Evolutionary conservation across 2,113 vertebrate genomes (phyloP).

Genomic region (Cettia cetti): DNA sequence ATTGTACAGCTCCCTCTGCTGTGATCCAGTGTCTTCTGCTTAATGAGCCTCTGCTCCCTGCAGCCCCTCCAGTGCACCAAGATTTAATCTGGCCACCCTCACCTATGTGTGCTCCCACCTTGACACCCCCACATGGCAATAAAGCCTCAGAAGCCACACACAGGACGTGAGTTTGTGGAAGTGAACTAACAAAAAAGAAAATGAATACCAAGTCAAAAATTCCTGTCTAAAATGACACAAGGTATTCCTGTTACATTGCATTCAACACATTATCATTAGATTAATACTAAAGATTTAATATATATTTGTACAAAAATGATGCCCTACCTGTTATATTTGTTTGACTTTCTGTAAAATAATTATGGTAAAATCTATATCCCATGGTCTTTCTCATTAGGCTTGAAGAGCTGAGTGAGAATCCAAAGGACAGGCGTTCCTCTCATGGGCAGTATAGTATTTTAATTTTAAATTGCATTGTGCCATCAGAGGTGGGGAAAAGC

Average conservation of each 20-base stretch:
- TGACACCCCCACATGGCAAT: background rate
- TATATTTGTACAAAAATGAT: background rate
- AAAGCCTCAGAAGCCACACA: background rate
- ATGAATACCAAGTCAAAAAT: background rate
- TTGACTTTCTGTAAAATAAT: background rate
- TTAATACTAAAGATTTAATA: background rate
- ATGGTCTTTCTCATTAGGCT: background rate
- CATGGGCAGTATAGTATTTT: rapidly evolving
- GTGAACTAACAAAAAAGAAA: background rate
- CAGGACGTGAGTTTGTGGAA: background rate
- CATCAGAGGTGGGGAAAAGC: background rate
- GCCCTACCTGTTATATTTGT: background rate
- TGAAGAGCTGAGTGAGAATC: background rate
- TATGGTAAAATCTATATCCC: background rate
- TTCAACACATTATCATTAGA: background rate
- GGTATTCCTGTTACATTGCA: background rate
- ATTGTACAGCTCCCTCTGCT: background rate
- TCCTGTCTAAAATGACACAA: background rate
- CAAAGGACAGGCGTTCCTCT: background rate
- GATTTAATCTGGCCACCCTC: background rate
- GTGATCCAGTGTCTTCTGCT: background rate
- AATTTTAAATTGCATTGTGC: background rate
- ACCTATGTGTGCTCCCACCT: background rate
- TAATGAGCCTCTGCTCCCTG: background rate
- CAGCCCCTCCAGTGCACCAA: background rate